Percentiles rank a stretch among this genome's conserved stretches.
phyloP scores from a whole-genome alignment of 1,140 invertebrate species.

The Ceratoteleas bidentatus region DNA sequence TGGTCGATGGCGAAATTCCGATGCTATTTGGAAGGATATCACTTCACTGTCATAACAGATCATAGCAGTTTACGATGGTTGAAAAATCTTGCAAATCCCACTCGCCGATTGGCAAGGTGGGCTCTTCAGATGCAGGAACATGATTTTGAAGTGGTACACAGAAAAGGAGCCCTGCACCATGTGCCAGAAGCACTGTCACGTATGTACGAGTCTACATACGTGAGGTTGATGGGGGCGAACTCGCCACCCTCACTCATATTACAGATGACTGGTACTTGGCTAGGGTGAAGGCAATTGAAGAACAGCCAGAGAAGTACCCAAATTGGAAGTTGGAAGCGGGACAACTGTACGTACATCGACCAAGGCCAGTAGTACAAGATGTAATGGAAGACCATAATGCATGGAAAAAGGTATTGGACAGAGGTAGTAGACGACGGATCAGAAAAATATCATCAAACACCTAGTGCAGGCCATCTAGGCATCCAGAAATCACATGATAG shows the following conservation, averaged over 20 bases:
- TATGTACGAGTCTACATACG: background rate
- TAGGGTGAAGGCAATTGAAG: background rate
- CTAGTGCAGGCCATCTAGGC: background rate
- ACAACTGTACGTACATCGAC: background rate
- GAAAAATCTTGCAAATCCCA: background rate
- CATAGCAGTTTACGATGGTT: background rate
- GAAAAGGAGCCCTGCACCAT: conserved; percentile 1
- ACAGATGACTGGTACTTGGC: background rate
- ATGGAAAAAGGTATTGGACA: background rate
- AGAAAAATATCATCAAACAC: background rate
- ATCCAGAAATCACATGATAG: background rate
- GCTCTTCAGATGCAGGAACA: background rate
- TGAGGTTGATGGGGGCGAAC: too few species aligned
- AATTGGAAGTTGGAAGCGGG: background rate
- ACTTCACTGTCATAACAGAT: too few species aligned
- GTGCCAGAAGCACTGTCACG: background rate
- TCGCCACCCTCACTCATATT: too few species aligned
- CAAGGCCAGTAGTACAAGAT: background rate
- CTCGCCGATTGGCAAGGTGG: background rate
- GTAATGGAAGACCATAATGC: background rate
- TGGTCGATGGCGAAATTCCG: background rate
- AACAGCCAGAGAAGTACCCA: background rate
- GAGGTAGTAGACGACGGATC: background rate
- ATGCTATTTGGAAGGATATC: too few species aligned
- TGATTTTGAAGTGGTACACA: background rate